Percentiles rank a stretch among this genome's conserved stretches.
These are phyloP conservation scores for Magallana angulata DNA, from an alignment of 1,140 invertebrate species.

Conservation along the genomic window DNA sequence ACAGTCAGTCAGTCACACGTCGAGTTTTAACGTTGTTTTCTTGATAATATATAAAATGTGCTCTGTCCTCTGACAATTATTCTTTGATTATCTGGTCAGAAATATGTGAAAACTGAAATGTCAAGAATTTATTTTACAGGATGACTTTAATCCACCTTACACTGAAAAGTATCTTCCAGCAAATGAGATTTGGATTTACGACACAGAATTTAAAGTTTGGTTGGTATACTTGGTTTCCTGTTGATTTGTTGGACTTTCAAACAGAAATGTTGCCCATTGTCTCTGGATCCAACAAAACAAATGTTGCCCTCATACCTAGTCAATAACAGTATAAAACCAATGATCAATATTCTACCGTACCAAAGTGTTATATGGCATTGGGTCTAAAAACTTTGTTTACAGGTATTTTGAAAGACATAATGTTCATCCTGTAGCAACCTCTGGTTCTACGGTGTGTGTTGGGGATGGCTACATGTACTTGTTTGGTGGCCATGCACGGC, in stretches of 20 bases:
- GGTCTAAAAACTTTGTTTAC: neutral
- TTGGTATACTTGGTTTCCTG: constrained; percentile 56
- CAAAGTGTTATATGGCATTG: too few species aligned
- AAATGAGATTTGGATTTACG: constrained; percentile 75
- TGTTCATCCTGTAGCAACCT: constrained; percentile 72
- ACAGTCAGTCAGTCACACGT: too few species aligned
- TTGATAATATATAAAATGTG: too few species aligned
- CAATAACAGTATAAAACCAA: too few species aligned
- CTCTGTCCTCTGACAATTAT: too few species aligned
- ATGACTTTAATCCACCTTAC: constrained; percentile 1
- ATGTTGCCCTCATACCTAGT: too few species aligned
- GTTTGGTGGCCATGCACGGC: constrained; percentile 77
- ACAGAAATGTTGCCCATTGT: neutral
- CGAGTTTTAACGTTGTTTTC: too few species aligned
- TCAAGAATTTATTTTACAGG: neutral
- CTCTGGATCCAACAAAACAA: too few species aligned
- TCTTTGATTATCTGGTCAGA: too few species aligned
- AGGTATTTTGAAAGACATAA: neutral
- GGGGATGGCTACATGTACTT: constrained; percentile 77
- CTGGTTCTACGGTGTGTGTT: constrained; percentile 77
- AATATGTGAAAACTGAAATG: too few species aligned
- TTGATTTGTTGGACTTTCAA: constrained; percentile 55
- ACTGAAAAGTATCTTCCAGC: constrained; percentile 64
- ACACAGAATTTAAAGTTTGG: constrained; percentile 75
- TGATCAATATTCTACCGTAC: too few species aligned